Base-by-base conservation (phyloP, 2,797 vertebrate species). In the Poecilia velifera region DNA sequence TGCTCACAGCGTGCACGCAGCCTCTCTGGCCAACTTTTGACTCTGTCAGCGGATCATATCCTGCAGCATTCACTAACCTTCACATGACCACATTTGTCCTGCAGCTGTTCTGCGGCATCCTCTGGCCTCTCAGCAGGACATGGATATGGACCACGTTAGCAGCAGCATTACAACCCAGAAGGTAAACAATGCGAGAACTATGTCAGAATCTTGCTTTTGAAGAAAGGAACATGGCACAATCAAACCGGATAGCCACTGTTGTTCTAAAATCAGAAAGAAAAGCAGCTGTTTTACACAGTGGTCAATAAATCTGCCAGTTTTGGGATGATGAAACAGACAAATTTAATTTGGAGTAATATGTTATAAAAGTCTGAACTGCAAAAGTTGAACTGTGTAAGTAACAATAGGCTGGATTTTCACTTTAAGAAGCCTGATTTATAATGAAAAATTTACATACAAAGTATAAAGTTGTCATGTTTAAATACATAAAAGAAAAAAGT, bases 51-150 rank as follows among this genome's bases (percentile, higher is more conserved):
- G 68, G 3, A 18, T 46, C 51, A 81, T 77, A 73, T 80, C 75
- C 80, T 78, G 82, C 78, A 68, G 76, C 6, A 7, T 77, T 78
- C 51, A 74, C 34, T 16, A 62, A 83, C 80, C 88, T 86, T 82
- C 66, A 82, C 49, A 46, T 78, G 70, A 46, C 34, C 46, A 8
- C 10, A 73, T 72, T 73, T 10, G 8, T 72, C 79, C 51, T 81
- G 76, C 74, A 83, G 59, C 80, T 81, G 36, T 34, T 72, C 51
- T 74, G 73, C 59, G 22, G 20, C 41, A 1, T 76, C 79, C 31
- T 45, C 41, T 84, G 74, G 22, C 66, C 49, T 22, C 59, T 47
- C 12, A 62, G 62, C 71, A 28, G 28, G 41, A 13, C 8, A 39
- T 28, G 70, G 41, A 28, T 28, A 49, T 9, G 3, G 20, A 39